Base-by-base conservation (phyloP, 2,113 vertebrate genomes). In the Labeo catla region DNA sequence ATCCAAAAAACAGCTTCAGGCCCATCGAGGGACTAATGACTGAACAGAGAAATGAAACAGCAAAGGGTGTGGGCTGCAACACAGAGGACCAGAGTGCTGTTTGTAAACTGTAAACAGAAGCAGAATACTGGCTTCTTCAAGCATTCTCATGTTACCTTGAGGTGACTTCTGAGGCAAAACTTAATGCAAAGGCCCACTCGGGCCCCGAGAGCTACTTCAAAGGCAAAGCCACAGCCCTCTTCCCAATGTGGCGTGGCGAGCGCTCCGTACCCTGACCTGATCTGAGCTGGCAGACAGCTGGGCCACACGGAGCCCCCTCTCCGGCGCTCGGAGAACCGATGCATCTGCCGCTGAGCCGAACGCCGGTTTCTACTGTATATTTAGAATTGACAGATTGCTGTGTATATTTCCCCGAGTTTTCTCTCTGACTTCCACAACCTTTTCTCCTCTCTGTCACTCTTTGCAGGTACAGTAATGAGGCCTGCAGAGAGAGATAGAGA, bases 401-500 rank as follows among this genome's bases (percentile, higher is more conserved):
- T 84, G 86, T 82, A 87, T 68, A 73, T 78, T 68, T 81, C 19
- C 34, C 34, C 0, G 65, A 68, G 73, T 85, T 85, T 61, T 83
- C 66, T 81, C 79, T 63, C 83, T 83, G 83, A 85, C 83, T 85
- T 59, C 63, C 52, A 61, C 76, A 87, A 89, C 85, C 88, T 87
- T 86, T 83, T 89, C 49, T 84, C 68, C 49, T 52, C 77, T 81
- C 78, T 84, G 57, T 76, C 36, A 84, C 79, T 83, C 77, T 85
- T 83, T 61, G 72, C 82, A 50, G 61, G 59, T 70, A 72, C 81
- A 81, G 79, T 89, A 89, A 89, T 87, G 88, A 89, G 88, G 88
- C 83, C 88, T 87, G 86, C 61, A 68, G 88, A 87, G 88, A 84
- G 86, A 87, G 72, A 82, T 19, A 82, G 80, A 66, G 45, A 49